Evolutionary conservation across 2,888 invertebrate species (phyloP), one percentile per base, ranked within the genome.

Genomic region (Hirtodrosophila histrioides): DNA sequence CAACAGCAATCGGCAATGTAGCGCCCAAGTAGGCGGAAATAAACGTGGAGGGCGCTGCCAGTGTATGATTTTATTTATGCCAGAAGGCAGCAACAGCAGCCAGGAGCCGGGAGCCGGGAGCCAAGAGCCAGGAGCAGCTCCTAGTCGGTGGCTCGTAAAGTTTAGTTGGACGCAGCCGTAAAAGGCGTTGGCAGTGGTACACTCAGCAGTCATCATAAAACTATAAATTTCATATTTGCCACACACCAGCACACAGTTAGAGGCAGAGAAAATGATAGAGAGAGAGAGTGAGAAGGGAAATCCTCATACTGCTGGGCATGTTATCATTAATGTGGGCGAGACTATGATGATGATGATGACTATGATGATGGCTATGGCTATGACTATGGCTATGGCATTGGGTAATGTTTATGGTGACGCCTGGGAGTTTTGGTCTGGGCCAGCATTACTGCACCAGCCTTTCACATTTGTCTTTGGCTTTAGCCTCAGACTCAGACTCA

Each of bases 141-240:
- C 70, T 53, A 53, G 60, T 65, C 65, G 69, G 40, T 57, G 61
- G 81, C 73, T 86, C 86, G 83, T 87, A 87, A 85, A 87, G 83
- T 82, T 85, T 76, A 75, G 87, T 77, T 78, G 77, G 85, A 83
- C 72, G 31, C 75, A 70, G 79, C 83, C 86, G 77, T 79, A 79
- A 79, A 84, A 78, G 78, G 85, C 79, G 86, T 78, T 84, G 80
- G 79, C 88, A 79, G 82, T 77, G 80, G 70, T 79, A 88, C 75
- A 85, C 87, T 86, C 87, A 88, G 75, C 86, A 89, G 88, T 86
- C 89, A 89, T 89, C 89, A 89, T 86, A 89, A 89, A 88, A 88
- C 88, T 85, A 88, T 88, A 88, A 89, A 88, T 88, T 88, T 85
- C 86, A 78, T 87, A 88, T 89, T 89, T 88, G 86, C 80, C 69